A percentile compares a stretch with the other conserved stretches of the same genome.
phyloP scores from a whole-genome alignment of 2,113 vertebrate genomes.

The Pelmatolapia mariae region DNA sequence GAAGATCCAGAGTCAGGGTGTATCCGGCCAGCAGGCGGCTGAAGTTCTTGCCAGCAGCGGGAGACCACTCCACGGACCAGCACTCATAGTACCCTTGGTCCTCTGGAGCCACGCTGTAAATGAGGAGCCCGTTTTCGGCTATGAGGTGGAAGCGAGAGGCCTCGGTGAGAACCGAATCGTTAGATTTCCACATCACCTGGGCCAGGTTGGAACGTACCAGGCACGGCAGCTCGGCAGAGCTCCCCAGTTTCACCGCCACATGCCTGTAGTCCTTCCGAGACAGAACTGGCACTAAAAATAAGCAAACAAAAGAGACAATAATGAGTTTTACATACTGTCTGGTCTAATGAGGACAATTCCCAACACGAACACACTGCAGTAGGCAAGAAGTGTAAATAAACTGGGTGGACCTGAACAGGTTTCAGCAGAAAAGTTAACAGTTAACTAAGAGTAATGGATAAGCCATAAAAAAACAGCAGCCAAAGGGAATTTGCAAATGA shows the following conservation, averaged over 20 bases:
- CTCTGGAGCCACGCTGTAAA: constrained; percentile 85
- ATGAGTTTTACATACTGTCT: not conserved
- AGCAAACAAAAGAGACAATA: not conserved
- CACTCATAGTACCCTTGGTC: constrained; percentile 90
- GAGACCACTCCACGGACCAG: constrained; percentile 81
- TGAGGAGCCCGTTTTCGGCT: constrained; percentile 77
- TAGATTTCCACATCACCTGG: constrained; percentile 84
- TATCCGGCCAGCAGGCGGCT: constrained; percentile 81
- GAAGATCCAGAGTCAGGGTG: constrained; percentile 73
- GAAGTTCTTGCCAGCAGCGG: constrained; percentile 75
- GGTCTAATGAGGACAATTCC: not conserved
- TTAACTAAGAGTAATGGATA: not conserved
- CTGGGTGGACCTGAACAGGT: not conserved
- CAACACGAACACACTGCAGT: no score
- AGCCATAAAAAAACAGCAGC: not conserved
- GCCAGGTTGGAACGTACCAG: constrained; percentile 84
- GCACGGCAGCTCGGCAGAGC: constrained; percentile 87
- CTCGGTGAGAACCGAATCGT: constrained; percentile 72
- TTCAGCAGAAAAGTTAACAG: not conserved
- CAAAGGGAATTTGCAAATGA: not conserved
- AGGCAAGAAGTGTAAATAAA: not conserved
- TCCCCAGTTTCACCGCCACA: constrained; percentile 79
- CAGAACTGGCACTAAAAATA: constrained; percentile 27
- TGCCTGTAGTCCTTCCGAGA: constrained; percentile 36
- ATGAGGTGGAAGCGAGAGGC: constrained; percentile 83